A percentile compares a stretch with the other conserved stretches of the same genome.
These are phyloP conservation scores for Myrmecobius fasciatus DNA, from an alignment of 2,113 vertebrate genomes.

Conservation along the genomic window DNA sequence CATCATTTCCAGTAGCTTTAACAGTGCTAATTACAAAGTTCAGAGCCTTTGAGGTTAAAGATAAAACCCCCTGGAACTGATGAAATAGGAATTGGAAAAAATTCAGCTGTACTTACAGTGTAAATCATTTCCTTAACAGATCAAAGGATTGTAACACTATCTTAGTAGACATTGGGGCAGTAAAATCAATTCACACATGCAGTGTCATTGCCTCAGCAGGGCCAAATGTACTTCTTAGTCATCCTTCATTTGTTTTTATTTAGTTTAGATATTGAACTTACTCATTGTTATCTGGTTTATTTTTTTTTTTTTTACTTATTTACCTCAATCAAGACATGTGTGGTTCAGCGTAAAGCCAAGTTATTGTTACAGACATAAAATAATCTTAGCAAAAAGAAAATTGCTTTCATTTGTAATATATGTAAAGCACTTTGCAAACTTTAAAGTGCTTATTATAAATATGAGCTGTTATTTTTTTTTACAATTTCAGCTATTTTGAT, in stretches of 20 bases:
- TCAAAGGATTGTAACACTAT: constrained; percentile 59
- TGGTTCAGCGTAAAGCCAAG: constrained; percentile 45
- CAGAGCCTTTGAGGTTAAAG: constrained; percentile 37
- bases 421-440: not conserved
- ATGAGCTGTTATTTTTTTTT: not conserved
- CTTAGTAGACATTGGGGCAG: constrained; percentile 5
- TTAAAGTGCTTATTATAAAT: not conserved
- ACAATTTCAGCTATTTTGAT: not conserved
- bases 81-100: constrained; percentile 39
- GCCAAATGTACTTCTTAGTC: constrained; percentile 59
- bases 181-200: constrained; percentile 53
- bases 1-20: constrained; percentile 59
- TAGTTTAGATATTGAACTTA: constrained; percentile 47
- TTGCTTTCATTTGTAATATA: not conserved
- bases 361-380: constrained; percentile 45
- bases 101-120: constrained; percentile 51
- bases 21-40: constrained; percentile 32
- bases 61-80: constrained; percentile 47
- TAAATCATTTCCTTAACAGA: constrained; percentile 63
- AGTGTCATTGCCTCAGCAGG: constrained; percentile 44
- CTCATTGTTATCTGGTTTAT: not conserved
- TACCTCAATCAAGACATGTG: constrained; percentile 59
- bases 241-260: constrained; percentile 61
- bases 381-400: not conserved
- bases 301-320: constrained; percentile 65